Percentiles rank a stretch among this genome's conserved stretches.
phyloP scores from a whole-genome alignment of 1,140 invertebrate species.

The Drosophila mojavensis region DNA sequence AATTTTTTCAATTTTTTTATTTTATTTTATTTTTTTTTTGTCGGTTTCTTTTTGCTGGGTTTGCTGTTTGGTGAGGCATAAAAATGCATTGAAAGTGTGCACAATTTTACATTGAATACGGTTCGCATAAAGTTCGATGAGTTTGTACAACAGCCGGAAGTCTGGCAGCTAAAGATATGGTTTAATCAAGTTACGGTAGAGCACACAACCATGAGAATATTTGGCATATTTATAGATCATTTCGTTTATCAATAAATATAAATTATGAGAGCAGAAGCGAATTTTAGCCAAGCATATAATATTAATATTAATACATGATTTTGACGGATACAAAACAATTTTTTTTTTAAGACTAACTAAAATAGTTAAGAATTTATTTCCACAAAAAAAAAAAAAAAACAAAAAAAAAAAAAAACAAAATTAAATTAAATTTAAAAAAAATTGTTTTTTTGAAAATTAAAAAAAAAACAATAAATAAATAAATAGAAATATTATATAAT shows the following conservation, averaged over 20 bases:
- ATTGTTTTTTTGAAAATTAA: no score
- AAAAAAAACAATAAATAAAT: no score
- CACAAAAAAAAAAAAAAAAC: no score
- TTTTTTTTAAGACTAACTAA: no score
- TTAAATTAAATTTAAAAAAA: no score
- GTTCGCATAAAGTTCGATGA: constrained; percentile 69
- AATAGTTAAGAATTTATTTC: no score
- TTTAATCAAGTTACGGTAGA: constrained; percentile 18
- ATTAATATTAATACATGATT: no score
- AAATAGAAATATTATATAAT: no score
- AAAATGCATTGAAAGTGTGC: constrained; percentile 66
- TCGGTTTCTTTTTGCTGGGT: constrained; percentile 21
- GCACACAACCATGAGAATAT: not conserved
- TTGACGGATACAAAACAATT: no score
- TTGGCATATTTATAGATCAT: not conserved
- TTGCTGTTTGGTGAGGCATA: constrained; percentile 33
- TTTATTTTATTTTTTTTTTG: not conserved
- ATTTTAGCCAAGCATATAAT: no score
- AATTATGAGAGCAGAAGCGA: not conserved
- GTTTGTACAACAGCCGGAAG: constrained; percentile 55
- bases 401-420: no score
- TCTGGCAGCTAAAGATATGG: constrained; percentile 34
- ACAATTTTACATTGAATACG: constrained; percentile 67
- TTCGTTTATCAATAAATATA: not conserved
- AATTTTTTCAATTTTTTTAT: constrained; percentile 30